Base-by-base conservation (phyloP, 2,113 vertebrate species). In the Ameiurus melas region DNA sequence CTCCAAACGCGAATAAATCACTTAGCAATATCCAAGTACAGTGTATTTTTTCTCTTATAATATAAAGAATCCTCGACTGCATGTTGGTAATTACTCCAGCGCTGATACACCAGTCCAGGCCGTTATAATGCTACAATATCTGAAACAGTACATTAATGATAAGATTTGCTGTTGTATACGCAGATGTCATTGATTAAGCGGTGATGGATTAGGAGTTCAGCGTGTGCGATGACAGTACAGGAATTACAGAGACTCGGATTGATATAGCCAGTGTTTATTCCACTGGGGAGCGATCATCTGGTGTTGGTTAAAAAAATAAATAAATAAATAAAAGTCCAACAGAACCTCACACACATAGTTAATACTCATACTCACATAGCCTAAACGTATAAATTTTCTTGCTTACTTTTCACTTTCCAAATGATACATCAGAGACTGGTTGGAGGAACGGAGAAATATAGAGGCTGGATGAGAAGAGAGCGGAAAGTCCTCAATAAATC, bases 401-500 rank as follows among this genome's bases (percentile, higher is more conserved):
- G 51, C 33, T 83, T 83, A 73, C 57, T 73, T 82, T 87, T 87
- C 79, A 84, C 68, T 71, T 60, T 64, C 83, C 55, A 84, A 88
- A 84, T 84, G 70, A 64, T 83, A 62, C 84, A 82, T 89, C 43
- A 85, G 66, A 83, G 75, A 57, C n/a, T 51, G 33, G 71, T 85
- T 30, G 80, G 33, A 84, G 57, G 51, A 84, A 12, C 7, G 1
- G 30, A 47, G 33, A 85, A 73, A 78, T 57, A 53, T 43, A 33
- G 33, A 82, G 71, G 68, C 82, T 88, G 66, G 82, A 85, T 84
- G 62, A 79, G 84, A 88, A 47, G 62, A 39, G 71, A 79, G 77
- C 92, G 91, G 89, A 94, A 92, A 94, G 83, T 89, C 94, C 90
- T 93, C 92, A 91, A 93, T 95, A 94, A 95, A 95, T 96, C 94